phyloP scores from a whole-genome alignment of 1,140 invertebrate species.

The Heliconius hewitsoni region DNA sequence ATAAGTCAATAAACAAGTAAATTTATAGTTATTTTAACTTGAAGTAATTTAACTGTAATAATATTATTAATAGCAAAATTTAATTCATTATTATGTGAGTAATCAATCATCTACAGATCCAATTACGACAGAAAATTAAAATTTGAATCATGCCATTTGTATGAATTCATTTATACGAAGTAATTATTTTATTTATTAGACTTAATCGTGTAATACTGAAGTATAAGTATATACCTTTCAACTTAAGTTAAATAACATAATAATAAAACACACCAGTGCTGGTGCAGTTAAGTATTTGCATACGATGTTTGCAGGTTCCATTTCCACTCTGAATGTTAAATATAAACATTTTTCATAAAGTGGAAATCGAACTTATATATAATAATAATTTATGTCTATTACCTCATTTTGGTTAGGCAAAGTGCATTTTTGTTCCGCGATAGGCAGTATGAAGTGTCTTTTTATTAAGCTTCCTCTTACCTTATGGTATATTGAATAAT shows the following conservation, averaged over 20 bases:
- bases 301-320: background rate
- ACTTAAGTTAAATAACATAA: background rate
- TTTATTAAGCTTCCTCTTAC: no score
- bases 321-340: no score
- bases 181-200: background rate
- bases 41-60: background rate
- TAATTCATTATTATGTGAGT: background rate
- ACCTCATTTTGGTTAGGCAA: no score
- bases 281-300: background rate
- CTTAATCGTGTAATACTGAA: background rate
- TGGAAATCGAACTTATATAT: no score
- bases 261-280: background rate
- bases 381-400: no score
- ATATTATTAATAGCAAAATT: background rate
- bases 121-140: conserved; percentile 21
- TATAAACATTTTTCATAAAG: no score
- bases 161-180: background rate
- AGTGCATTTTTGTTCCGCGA: no score
- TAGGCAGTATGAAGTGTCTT: no score
- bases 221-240: background rate
- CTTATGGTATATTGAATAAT: no score
- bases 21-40: background rate
- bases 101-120: conserved; percentile 15
- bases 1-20: background rate
- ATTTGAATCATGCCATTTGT: conserved; percentile 14